Conservation (phyloP, 2,888 invertebrate species). For the Pharmacophagus antenor region DNA sequence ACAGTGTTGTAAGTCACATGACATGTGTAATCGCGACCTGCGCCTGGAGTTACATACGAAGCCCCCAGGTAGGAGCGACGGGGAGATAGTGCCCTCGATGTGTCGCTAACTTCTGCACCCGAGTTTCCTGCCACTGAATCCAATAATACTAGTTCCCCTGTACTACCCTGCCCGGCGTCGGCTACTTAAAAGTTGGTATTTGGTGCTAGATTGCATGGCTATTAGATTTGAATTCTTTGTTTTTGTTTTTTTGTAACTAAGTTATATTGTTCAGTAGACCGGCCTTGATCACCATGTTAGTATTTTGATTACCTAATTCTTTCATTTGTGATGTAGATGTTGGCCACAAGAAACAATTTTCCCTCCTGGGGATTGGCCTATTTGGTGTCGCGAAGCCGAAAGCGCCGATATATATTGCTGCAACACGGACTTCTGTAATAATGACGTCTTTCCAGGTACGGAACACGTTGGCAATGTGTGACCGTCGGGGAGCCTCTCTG, state of each 20-base stretch:
- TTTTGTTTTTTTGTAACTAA: conserved; percentile 65
- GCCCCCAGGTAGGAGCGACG: conserved; percentile 83
- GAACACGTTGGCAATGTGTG: conserved; percentile 57
- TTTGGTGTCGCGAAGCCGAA: conserved; percentile 80
- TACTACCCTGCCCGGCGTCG: conserved; percentile 32
- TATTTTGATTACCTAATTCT: conserved; percentile 48
- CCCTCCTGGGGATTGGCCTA: conserved; percentile 81
- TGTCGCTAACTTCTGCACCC: conserved; percentile 55
- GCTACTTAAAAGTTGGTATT: conserved; percentile 49
- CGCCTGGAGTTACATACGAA: conserved; percentile 84
- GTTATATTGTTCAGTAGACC: conserved; percentile 64
- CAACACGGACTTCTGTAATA: conserved; percentile 86
- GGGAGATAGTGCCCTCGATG: conserved; percentile 53
- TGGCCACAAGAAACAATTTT: conserved; percentile 79
- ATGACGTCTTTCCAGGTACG: conserved; percentile 66
- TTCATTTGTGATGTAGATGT: conserved; percentile 80
- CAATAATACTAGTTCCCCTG: conserved; percentile 32
- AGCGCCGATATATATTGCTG: conserved; percentile 81
- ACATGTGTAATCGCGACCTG: conserved; percentile 88
- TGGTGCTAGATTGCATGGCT: conserved; percentile 71
- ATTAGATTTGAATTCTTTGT: conserved; percentile 45
- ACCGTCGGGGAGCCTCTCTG: conserved; percentile 49
- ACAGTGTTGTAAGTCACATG: conserved; percentile 88
- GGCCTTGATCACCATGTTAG: conserved; percentile 70
- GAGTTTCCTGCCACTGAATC: conserved; percentile 37